phyloP scores from a whole-genome alignment of 1,140 invertebrate genomes.

The Notospermus geniculatus region DNA sequence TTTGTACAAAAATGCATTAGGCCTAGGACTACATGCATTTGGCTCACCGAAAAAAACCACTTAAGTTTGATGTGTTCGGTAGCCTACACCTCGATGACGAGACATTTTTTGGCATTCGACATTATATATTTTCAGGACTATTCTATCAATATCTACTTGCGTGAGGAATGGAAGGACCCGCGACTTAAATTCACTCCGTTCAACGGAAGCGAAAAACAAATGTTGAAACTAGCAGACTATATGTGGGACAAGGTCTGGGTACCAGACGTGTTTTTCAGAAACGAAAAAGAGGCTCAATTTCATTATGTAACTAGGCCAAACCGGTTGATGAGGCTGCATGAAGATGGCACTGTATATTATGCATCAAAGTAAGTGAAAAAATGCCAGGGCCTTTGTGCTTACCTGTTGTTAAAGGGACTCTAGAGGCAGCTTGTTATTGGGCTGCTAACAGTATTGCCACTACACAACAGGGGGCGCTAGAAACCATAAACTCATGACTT shows the following conservation, averaged over 20 bases:
- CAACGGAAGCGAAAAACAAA: slow-evolving; percentile 19
- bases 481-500: too few relatives aligned
- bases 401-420: too few relatives aligned
- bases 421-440: too few relatives aligned
- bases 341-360: slow-evolving; percentile 57
- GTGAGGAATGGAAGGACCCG: slow-evolving; percentile 49
- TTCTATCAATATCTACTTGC: slow-evolving; percentile 48
- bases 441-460: too few relatives aligned
- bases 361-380: slow-evolving; percentile 36
- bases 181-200: slow-evolving; percentile 33
- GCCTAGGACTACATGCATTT: too few relatives aligned
- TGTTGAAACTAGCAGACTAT: slow-evolving; percentile 37
- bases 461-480: too few relatives aligned
- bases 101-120: not conserved
- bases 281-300: slow-evolving; percentile 63
- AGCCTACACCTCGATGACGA: too few relatives aligned
- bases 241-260: slow-evolving; percentile 40
- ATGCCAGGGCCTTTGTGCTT: too few relatives aligned
- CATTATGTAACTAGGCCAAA: slow-evolving; percentile 61
- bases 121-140: slow-evolving; percentile 45
- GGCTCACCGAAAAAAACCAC: too few relatives aligned
- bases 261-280: slow-evolving; percentile 55
- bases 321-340: slow-evolving; percentile 65
- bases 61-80: too few relatives aligned
- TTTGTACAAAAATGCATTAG: too few relatives aligned